Percentiles rank a stretch among this genome's conserved stretches.
Conservation (phyloP, 2,113 vertebrate genomes). For the Ptychochromis oligacanthus region DNA sequence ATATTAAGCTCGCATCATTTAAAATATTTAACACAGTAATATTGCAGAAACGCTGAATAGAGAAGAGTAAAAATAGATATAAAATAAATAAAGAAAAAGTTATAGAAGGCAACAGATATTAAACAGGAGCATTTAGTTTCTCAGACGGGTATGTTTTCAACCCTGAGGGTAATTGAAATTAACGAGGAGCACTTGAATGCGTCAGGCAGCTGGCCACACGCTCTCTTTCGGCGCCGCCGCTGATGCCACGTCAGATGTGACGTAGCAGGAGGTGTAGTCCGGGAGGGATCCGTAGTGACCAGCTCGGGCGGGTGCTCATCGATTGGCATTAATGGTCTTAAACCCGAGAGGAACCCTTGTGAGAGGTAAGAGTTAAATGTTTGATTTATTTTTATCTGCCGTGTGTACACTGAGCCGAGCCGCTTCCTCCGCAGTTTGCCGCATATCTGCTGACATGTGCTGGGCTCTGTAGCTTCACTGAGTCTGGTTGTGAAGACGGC, state of each 20-base stretch:
- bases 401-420: not conserved
- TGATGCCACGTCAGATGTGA: slow-evolving; percentile 73
- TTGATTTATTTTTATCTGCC: not conserved
- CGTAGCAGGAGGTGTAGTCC: slow-evolving; percentile 59
- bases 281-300: slow-evolving; percentile 23
- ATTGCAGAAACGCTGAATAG: no score
- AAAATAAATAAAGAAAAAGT: no score
- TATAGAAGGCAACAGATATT: no score
- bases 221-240: not conserved
- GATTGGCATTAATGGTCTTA: slow-evolving; percentile 29
- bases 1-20: not conserved
- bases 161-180: not conserved
- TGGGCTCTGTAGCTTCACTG: not conserved
- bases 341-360: not conserved
- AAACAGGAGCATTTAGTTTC: no score
- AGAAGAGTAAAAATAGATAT: no score
- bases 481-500: not conserved
- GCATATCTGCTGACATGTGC: not conserved
- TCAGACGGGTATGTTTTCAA: no score
- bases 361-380: slow-evolving; percentile 44
- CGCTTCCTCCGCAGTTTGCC: not conserved
- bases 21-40: not conserved
- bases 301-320: not conserved
- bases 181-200: slow-evolving; percentile 42
- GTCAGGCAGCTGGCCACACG: not conserved